Base-by-base conservation (phyloP, 2,888 invertebrate species). In the Apomyelois bistriatella region DNA sequence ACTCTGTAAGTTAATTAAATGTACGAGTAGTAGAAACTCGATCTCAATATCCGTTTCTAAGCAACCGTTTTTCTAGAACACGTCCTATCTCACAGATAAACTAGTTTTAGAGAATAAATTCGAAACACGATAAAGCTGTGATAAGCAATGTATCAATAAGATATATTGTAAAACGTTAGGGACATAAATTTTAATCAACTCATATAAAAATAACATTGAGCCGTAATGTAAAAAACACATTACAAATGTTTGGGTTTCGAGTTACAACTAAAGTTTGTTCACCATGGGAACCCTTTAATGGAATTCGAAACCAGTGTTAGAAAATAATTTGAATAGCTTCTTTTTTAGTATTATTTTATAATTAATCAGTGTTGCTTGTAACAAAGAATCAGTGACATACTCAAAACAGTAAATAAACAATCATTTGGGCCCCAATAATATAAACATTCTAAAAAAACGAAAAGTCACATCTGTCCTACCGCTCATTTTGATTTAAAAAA, bases 391-490 rank as follows among this genome's bases (percentile, higher is more conserved):
- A 22, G 2, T 3, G 22, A 22, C 5, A 22, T 22, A 22, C 2
- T 3, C 22, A 22, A 22, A 22, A 22, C 2, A 22, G 16, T 15
- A 28, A 16, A 16, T 28, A 8, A 49, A 12, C 28, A 49, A 48
- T 5, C 32, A 13, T 13, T 15, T 1, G 8, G n/a, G 38, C 28
- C 15, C 7, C 15, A 42, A 7, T 30, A 9, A 32, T 41, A 15
- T 7, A 65, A 67, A 66, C 59, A 72, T 74, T 74, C 68, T 60
- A 64, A 57, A 74, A 76, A 75, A 80, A 77, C 79, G 76, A 74
- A 81, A 84, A 78, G 68, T 56, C 64, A 73, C 86, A 85, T 78
- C 79, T 85, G 83, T 68, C 61, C 70, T 60, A 74, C 69, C 63
- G 64, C 61, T 71, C 70, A 74, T 72, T 72, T 64, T 74, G 68